A percentile compares a stretch with the other conserved stretches of the same genome.
These are phyloP conservation scores for Aplodontia rufa DNA, from an alignment of 2,113 vertebrate genomes.

Conservation along the genomic window DNA sequence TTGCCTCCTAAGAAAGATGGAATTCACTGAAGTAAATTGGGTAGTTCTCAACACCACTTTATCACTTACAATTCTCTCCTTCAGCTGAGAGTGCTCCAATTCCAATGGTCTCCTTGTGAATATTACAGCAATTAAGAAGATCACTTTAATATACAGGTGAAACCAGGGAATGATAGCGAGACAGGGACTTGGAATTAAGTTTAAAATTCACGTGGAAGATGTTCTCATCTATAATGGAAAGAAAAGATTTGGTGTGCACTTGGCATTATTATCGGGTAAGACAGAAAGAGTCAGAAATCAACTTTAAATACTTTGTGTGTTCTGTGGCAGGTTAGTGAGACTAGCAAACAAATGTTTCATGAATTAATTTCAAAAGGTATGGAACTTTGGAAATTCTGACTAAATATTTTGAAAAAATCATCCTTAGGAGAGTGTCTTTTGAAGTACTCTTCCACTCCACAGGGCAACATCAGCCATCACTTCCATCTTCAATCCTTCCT, in stretches of 20 bases:
- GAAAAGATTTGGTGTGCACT: constrained; percentile 27
- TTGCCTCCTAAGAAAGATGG: constrained; percentile 55
- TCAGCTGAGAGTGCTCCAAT: constrained; percentile 58
- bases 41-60: constrained; percentile 66
- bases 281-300: constrained; percentile 54
- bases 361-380: constrained; percentile 36
- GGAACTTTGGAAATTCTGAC: background rate
- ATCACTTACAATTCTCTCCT: constrained; percentile 28
- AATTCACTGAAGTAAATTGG: constrained; percentile 69
- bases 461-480: background rate
- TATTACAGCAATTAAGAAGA: constrained; percentile 65
- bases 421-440: background rate
- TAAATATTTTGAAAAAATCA: background rate
- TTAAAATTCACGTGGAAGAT: constrained; percentile 31
- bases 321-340: background rate
- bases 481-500: background rate
- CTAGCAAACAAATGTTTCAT: background rate
- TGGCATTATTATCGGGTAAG: constrained; percentile 32
- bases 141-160: constrained; percentile 44
- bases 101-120: constrained; percentile 62
- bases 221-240: constrained; percentile 13
- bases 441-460: background rate
- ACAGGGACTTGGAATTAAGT: constrained; percentile 59
- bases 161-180: background rate
- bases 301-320: constrained; percentile 30